These are phyloP conservation scores for Ochropacha duplaris DNA, from an alignment of 2,888 invertebrate species.

Conservation along the genomic window DNA sequence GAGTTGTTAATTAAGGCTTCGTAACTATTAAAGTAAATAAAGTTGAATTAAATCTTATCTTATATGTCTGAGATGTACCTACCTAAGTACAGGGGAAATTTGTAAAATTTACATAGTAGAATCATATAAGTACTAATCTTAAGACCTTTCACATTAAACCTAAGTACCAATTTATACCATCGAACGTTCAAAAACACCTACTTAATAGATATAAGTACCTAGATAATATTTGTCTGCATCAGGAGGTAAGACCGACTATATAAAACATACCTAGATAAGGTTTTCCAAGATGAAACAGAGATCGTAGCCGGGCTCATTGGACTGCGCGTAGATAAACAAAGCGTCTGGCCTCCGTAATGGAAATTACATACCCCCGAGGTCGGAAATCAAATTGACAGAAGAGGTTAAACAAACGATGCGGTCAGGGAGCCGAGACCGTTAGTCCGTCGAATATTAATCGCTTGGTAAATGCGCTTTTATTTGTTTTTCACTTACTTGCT, in stretches of 20 bases:
- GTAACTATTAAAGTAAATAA: background rate
- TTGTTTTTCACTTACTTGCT: conserved; percentile 60
- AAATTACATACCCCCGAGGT: conserved; percentile 80
- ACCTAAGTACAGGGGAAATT: no score
- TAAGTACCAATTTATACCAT: no score
- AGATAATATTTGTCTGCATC: background rate
- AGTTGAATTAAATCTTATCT: background rate
- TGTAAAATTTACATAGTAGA: no score
- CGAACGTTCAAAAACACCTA: background rate
- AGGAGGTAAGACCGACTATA: background rate
- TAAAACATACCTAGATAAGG: conserved; percentile 17
- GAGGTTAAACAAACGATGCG: conserved; percentile 82
- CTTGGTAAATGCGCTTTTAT: conserved; percentile 77
- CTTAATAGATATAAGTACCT: no score
- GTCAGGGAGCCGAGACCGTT: conserved; percentile 69
- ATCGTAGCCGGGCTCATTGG: conserved; percentile 59
- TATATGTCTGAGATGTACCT: background rate
- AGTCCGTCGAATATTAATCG: conserved; percentile 77
- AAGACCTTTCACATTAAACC: background rate
- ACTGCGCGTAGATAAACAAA: conserved; percentile 71
- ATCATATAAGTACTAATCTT: background rate
- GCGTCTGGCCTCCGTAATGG: conserved; percentile 74
- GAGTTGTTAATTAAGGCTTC: conserved; percentile 20
- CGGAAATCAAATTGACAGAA: conserved; percentile 82
- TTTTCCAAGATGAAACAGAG: conserved; percentile 55